Base-by-base conservation (phyloP, 92 coral and sea anemone genomes). In the Ricordea florida region DNA sequence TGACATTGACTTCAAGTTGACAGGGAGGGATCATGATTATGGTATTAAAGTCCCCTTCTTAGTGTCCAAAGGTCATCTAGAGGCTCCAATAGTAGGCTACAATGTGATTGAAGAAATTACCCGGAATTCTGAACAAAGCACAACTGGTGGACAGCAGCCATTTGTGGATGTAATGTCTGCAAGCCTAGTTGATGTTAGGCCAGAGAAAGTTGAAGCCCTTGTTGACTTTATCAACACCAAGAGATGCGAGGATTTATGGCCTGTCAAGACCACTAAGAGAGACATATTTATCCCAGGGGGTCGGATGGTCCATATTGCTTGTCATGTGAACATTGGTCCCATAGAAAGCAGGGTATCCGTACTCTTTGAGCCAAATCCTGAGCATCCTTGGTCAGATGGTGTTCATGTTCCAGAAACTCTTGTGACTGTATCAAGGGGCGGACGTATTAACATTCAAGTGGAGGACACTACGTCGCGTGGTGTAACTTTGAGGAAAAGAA, bases 311-410 rank as follows among this genome's bases (percentile, higher is more conserved):
- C n/a, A n/a, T n/a, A n/a, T n/a, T n/a, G n/a, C n/a, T n/a, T n/a
- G n/a, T n/a, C n/a, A 44, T 15, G 81, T 37, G 34, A 85, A 69
- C 22, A 43, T 70, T 14, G 94, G 84, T 8, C 91, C 78, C 30
- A 56, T 75, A 3, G 69, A 86, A 16, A 80, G 80, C 23, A 73
- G 59, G 49, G 67, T 86, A 25, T 90, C 88, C 18, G 88, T 74
- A 13, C 55, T 85, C 49, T 89, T 89, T 30, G 87, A 89, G 62
- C 88, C 88, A 17, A 71, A 80, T 48, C 47, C 74, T 21, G 66
- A 82, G 22, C 68, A 71, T 52, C 76, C 85, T 1, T 89, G 91
- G 90, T 82, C 85, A 10, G 16, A 43, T 34, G 83, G 76, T 29
- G 38, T 80, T 27, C 73, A 85, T 20, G 24, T 89, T 16, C 73